Base-by-base conservation (phyloP, 2,797 vertebrate species). In the Chloroceryle amazona region DNA sequence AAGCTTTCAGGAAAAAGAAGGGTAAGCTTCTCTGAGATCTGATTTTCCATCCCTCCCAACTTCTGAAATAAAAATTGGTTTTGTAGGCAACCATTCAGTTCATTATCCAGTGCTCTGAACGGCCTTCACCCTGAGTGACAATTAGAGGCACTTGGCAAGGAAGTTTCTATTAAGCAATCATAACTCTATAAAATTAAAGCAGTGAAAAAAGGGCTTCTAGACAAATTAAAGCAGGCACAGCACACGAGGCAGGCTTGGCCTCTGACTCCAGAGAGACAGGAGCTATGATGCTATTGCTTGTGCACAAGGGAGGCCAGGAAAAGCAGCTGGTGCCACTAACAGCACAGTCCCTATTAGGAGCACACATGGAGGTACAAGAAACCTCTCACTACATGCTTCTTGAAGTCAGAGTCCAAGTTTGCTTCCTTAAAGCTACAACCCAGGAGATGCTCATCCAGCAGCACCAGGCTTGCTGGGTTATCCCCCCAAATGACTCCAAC, bases 21-120 rank as follows among this genome's bases (percentile, higher is more conserved):
- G 11, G 17, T 7, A 78, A 5, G 3, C 2, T 63, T 35, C 37
- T 72, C 46, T 26, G 29, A 84, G 73, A 33, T 74, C 21, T 83
- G 8, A 49, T 79, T 92, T 86, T 71, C 61, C 37, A 78, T n/a
- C 33, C 8, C 37, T 86, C 26, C 72, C 33, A 78, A 92, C 41
- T 84, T 88, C 49, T 65, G 62, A 89, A 86, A 90, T 72, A 68
- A 72, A 70, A 89, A 89, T 7, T 42, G 46, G 86, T 92, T 86
- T 79, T 80, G 37, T 23, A 71, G 58, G 37, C 15, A 81, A 71
- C 60, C 57, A 41, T 47, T 90, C 58, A 3, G 10, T 47, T 86
- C 0, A 0, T 76, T 74, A 46, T 42, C 61, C 89, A 58, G 13
- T 70, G 42, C 51, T 79, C n/a, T 35, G 79, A 88, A 13, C 35